Evolutionary conservation across 2,888 invertebrate species (phyloP).

Genomic region (Uloborus plumipes): DNA sequence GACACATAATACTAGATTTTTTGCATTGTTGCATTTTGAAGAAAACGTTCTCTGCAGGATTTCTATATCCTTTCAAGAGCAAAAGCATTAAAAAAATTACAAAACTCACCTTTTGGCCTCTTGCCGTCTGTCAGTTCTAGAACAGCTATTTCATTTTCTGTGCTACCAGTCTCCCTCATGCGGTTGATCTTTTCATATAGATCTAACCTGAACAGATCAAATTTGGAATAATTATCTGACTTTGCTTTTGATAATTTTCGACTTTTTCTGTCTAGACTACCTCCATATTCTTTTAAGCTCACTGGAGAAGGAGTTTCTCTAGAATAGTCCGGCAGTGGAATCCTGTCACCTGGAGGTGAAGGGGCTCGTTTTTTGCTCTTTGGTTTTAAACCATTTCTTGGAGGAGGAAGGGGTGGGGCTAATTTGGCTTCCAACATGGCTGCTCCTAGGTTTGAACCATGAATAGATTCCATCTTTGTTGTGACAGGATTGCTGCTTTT

Average conservation of each 20-base stretch:
- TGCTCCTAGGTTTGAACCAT: conserved; percentile 61
- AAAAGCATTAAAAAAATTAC: not conserved
- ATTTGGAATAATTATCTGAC: conserved; percentile 50
- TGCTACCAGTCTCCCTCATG: conserved; percentile 15
- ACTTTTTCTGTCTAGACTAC: conserved; percentile 25
- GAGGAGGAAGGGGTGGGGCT: conserved; percentile 56
- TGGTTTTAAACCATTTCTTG: conserved; percentile 30
- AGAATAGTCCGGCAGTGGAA: not conserved
- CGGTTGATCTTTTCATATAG: conserved; percentile 59
- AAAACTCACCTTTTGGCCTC: conserved; percentile 26
- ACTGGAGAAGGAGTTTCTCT: conserved; percentile 36
- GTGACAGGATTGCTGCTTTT: conserved; percentile 8
- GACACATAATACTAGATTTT: too few relatives aligned
- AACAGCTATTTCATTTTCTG: conserved; percentile 35
- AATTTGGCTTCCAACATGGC: conserved; percentile 59
- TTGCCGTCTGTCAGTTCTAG: conserved; percentile 39
- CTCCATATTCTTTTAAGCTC: conserved; percentile 29
- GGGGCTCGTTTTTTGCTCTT: conserved; percentile 58
- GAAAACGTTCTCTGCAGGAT: not conserved
- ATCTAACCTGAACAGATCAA: conserved; percentile 60
- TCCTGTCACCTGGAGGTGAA: conserved; percentile 37
- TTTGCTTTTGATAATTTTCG: conserved; percentile 6
- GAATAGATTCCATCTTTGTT: conserved; percentile 50
- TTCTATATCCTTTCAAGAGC: not conserved
- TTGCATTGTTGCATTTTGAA: not conserved